phyloP scores from a whole-genome alignment of 2,888 invertebrate species.

The Lasiommata megera region DNA sequence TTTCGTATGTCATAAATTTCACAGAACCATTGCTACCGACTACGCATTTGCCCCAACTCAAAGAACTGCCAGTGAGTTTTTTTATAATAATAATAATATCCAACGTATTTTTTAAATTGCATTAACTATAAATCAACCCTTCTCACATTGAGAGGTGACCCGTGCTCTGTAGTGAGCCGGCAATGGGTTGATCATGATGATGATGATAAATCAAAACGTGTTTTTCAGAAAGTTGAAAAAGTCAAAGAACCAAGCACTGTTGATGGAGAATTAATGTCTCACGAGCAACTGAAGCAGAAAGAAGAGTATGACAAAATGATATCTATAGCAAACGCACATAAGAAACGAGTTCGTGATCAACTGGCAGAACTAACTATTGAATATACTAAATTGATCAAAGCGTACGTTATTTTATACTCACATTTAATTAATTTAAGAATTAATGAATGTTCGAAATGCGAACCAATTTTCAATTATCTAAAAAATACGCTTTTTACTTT shows the following conservation, averaged over 20 bases:
- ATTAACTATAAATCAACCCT: too few relatives aligned
- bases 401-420: too few relatives aligned
- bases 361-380: constrained; percentile 79
- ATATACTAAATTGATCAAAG: constrained; percentile 79
- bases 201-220: too few relatives aligned
- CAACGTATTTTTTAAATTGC: too few relatives aligned
- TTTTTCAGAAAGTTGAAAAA: constrained; percentile 45
- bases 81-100: neutral
- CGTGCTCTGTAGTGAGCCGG: too few relatives aligned
- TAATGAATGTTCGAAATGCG: too few relatives aligned
- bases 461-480: too few relatives aligned
- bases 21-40: constrained; percentile 48
- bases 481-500: too few relatives aligned
- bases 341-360: constrained; percentile 78
- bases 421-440: too few relatives aligned
- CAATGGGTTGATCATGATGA: too few relatives aligned
- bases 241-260: constrained; percentile 59
- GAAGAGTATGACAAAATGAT: constrained; percentile 84
- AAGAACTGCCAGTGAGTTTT: constrained; percentile 47
- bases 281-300: constrained; percentile 86
- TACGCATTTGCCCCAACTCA: constrained; percentile 27
- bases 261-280: constrained; percentile 70
- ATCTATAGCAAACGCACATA: constrained; percentile 83
- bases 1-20: constrained; percentile 83
- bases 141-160: too few relatives aligned